Percentiles rank a stretch among this genome's conserved stretches.
phyloP scores from a whole-genome alignment of 2,888 invertebrate genomes.

The Andrena bicolor region DNA sequence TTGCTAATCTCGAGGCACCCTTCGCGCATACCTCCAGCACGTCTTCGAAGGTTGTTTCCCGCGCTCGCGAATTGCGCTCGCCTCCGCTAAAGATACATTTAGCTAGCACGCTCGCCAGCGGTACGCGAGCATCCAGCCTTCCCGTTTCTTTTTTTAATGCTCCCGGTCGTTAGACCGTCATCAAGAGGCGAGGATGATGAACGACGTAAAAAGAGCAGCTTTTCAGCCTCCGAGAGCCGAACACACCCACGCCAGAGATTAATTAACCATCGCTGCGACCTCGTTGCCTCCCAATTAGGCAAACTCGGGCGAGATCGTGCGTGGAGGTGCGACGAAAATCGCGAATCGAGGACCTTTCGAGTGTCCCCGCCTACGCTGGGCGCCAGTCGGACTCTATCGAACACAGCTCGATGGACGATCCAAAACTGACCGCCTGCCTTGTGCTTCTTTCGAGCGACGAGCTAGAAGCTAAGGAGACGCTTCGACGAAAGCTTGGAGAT shows the following conservation, averaged over 20 bases:
- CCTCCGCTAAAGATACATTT: not conserved
- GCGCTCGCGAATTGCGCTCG: not conserved
- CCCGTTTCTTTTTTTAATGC: constrained; percentile 13
- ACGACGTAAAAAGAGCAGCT: constrained; percentile 43
- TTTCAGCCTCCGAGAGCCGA: constrained; percentile 25
- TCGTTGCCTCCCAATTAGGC: constrained; percentile 56
- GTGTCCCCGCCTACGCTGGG: not conserved
- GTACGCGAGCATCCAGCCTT: constrained; percentile 8
- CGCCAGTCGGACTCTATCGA: too few species aligned
- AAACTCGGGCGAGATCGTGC: constrained; percentile 33
- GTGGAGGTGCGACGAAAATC: constrained; percentile 3
- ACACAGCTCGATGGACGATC: too few species aligned
- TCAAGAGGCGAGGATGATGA: constrained; percentile 39
- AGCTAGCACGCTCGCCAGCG: not conserved
- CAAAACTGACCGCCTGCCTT: too few species aligned
- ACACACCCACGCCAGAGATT: constrained; percentile 50
- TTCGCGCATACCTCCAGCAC: too few species aligned
- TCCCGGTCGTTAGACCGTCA: constrained; percentile 20
- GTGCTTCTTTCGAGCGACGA: not conserved
- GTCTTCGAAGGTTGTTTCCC: not conserved
- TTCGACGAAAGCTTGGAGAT: not conserved
- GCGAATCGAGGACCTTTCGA: constrained; percentile 29
- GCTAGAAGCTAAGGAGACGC: too few species aligned
- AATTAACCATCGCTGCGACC: constrained; percentile 55
- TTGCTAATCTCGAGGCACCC: too few species aligned